Conservation (phyloP, 2,888 invertebrate genomes). For the Brachycybe producta region DNA sequence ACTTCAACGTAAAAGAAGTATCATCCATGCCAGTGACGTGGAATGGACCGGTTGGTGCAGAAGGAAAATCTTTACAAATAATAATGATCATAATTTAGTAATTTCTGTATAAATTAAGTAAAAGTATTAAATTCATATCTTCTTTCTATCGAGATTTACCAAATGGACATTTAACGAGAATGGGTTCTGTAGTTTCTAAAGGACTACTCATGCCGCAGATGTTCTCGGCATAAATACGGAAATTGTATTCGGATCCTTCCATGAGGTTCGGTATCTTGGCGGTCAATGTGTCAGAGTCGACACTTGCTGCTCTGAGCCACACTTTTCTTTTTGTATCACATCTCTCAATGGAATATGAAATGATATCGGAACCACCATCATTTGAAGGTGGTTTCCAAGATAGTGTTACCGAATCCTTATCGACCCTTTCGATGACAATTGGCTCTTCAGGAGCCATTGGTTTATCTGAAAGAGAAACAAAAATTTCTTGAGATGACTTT, state of each 20-base stretch:
- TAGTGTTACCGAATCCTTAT: constrained; percentile 59
- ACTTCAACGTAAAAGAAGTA: constrained; percentile 64
- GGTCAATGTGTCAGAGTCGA: constrained; percentile 51
- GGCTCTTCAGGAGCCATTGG: constrained; percentile 61
- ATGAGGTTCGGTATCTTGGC: constrained; percentile 61
- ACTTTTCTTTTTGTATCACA: constrained; percentile 52
- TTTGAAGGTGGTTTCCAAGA: constrained; percentile 71
- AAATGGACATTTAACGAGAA: constrained; percentile 60
- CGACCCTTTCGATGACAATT: constrained; percentile 54
- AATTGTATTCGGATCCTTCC: constrained; percentile 69
- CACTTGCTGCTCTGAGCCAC: constrained; percentile 63
- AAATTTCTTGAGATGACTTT: neutral
- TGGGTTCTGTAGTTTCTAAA: constrained; percentile 53
- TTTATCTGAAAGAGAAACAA: constrained; percentile 47
- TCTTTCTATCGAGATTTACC: constrained; percentile 39
- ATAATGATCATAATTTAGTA: neutral
- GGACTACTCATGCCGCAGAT: constrained; percentile 71
- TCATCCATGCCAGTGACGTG: constrained; percentile 67
- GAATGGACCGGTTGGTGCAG: constrained; percentile 67
- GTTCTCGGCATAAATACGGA: constrained; percentile 74
- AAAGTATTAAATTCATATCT: constrained; percentile 17
- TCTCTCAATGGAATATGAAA: constrained; percentile 66
- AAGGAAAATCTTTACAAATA: constrained; percentile 54
- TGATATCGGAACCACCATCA: constrained; percentile 66
- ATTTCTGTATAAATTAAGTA: neutral